A percentile compares a stretch with the other conserved stretches of the same genome.
Conservation (phyloP, 2,113 vertebrate genomes). For the Sturnus vulgaris region DNA sequence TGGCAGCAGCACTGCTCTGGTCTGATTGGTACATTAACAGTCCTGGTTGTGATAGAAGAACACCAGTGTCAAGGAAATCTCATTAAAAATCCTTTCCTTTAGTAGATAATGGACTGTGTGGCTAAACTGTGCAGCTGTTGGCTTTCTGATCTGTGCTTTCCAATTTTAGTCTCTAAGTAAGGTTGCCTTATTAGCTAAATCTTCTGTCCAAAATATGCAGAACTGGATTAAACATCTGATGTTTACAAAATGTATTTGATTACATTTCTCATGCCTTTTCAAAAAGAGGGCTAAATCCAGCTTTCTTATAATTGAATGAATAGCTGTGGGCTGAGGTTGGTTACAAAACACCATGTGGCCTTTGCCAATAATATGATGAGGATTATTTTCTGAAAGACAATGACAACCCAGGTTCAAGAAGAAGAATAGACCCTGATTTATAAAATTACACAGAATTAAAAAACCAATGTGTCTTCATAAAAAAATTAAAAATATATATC, state of each 20-base stretch:
- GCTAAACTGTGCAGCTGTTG: neutral
- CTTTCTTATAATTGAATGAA: neutral
- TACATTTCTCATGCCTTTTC: neutral
- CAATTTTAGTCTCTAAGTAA: neutral
- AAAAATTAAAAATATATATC: neutral
- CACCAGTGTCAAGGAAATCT: slow-evolving; percentile 16
- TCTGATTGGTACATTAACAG: neutral
- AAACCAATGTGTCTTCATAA: neutral
- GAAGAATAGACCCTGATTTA: neutral
- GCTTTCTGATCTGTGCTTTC: slow-evolving; percentile 3
- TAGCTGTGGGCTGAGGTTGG: neutral
- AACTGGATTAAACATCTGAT: neutral
- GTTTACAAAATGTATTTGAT: neutral
- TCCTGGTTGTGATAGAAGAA: neutral
- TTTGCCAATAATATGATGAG: neutral
- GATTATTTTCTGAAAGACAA: neutral
- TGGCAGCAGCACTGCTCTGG: neutral
- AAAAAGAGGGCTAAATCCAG: neutral
- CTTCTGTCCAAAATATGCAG: neutral
- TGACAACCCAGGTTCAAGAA: neutral
- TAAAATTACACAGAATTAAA: neutral
- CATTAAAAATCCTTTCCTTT: slow-evolving; percentile 35
- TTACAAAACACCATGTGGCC: neutral
- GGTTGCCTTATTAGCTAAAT: neutral
- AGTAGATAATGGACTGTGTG: slow-evolving; percentile 1